Conservation (phyloP, 2,888 invertebrate species). For the Endotricha flammealis region DNA sequence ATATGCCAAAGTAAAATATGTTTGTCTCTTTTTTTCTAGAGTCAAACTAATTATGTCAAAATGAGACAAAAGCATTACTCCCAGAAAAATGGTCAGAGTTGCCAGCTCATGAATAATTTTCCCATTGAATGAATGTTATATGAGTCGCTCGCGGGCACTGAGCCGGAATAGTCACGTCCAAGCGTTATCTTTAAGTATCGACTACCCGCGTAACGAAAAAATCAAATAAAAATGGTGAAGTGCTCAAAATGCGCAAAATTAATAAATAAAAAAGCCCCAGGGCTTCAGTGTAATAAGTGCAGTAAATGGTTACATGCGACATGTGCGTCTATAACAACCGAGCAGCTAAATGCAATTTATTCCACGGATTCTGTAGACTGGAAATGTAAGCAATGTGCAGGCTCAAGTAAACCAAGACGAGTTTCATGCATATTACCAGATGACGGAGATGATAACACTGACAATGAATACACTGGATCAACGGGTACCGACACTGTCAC, state of each 20-base stretch:
- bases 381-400: slow-evolving; percentile 17
- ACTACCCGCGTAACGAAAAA: no score
- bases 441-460: slow-evolving; percentile 19
- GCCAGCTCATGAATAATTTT: no score
- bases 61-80: no score
- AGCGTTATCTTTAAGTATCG: no score
- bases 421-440: slow-evolving; percentile 19
- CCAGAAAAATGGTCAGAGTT: no score
- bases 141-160: no score
- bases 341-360: slow-evolving; percentile 16
- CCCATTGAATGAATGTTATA: no score
- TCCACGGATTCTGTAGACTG: slow-evolving; percentile 19
- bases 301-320: slow-evolving; percentile 18
- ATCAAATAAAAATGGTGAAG: no score
- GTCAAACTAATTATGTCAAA: no score
- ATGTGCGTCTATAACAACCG: slow-evolving; percentile 17
- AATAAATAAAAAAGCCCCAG: slow-evolving; percentile 16
- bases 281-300: slow-evolving; percentile 19
- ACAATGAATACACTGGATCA: slow-evolving; percentile 17
- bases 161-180: no score
- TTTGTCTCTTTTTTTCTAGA: no score
- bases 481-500: background rate
- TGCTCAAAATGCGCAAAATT: slow-evolving; percentile 18
- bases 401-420: slow-evolving; percentile 13
- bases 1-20: no score